Conservation (phyloP, 2,113 vertebrate species). For the Atrichornis clamosus region DNA sequence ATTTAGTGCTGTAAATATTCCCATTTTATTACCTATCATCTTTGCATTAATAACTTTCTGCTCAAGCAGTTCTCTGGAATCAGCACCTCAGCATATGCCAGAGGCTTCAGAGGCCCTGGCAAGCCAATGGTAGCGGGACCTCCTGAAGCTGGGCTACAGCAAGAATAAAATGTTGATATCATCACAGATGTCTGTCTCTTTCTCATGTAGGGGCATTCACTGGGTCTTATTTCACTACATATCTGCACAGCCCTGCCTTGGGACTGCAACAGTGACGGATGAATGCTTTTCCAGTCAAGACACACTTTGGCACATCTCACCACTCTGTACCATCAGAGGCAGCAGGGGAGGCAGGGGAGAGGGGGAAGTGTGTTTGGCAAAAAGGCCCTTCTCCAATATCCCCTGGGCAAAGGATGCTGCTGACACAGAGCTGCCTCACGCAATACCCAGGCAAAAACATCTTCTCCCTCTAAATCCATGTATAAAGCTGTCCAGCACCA, state of each 20-base stretch:
- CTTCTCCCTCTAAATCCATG: background rate
- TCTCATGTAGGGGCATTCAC: background rate
- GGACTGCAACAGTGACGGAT: background rate
- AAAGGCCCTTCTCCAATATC: background rate
- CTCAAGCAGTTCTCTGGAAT: background rate
- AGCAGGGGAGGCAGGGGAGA: background rate
- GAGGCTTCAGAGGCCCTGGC: background rate
- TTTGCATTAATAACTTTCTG: background rate
- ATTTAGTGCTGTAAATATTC: background rate
- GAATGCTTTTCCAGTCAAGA: constrained; percentile 19
- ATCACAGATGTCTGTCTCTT: background rate
- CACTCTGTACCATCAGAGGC: background rate
- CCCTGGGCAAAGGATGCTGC: background rate
- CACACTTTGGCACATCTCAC: background rate
- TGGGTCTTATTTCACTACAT: constrained; percentile 28
- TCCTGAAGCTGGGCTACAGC: background rate
- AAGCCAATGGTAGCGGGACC: background rate
- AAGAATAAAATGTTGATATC: constrained; percentile 16
- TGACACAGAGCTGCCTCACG: background rate
- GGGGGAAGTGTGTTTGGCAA: background rate
- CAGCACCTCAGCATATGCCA: background rate
- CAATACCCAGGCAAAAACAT: background rate
- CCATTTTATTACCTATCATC: background rate
- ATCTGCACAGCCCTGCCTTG: background rate
- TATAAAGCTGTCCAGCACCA: background rate